phyloP scores from a whole-genome alignment of 1,140 invertebrate species.

The Eurosta solidaginis region DNA sequence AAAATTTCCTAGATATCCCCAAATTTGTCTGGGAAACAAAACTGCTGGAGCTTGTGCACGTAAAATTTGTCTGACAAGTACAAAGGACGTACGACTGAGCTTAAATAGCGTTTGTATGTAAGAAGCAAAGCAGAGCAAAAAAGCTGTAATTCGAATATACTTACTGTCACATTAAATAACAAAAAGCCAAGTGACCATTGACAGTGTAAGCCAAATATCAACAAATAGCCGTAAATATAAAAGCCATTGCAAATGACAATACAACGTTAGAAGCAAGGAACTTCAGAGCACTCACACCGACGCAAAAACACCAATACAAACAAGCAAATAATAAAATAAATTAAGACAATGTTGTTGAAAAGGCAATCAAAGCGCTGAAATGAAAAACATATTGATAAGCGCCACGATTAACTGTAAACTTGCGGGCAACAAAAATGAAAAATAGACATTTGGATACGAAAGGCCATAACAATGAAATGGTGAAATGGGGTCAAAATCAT shows the following conservation, averaged over 20 bases:
- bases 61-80: too few species aligned
- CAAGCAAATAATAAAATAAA: background rate
- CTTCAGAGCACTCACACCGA: background rate
- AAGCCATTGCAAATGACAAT: background rate
- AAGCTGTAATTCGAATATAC: too few species aligned
- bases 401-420: background rate
- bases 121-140: background rate
- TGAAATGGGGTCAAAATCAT: background rate
- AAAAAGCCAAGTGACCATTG: background rate
- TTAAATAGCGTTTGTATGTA: background rate
- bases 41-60: too few species aligned
- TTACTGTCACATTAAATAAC: background rate
- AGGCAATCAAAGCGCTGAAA: conserved; percentile 3
- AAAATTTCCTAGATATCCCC: too few species aligned
- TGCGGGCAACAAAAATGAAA: background rate
- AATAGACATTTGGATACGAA: background rate
- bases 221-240: background rate
- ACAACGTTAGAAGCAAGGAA: background rate
- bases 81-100: too few species aligned
- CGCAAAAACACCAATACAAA: background rate
- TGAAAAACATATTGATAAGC: background rate
- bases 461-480: background rate
- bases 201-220: background rate
- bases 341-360: background rate
- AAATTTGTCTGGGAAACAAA: too few species aligned